Evolutionary conservation across 2,888 invertebrate species (phyloP), one percentile per base, ranked within the genome.

Genomic region (Watsonalla binaria): DNA sequence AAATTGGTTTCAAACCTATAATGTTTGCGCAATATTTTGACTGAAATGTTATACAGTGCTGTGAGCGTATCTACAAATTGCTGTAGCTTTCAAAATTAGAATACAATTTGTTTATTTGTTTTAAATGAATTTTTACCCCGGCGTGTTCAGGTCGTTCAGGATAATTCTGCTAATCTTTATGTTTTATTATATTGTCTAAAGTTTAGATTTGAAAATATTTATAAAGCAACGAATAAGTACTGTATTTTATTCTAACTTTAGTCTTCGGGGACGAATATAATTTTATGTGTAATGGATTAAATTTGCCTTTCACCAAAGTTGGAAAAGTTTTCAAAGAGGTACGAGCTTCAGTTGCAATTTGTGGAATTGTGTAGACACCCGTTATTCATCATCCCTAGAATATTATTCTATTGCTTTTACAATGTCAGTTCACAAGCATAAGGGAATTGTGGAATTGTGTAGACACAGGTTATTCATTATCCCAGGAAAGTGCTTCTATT

Each of bases 221-320:
- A 56, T 64, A 56, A 54, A 47, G 14, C 24, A 11, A 34, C 0
- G 5, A 6, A 11, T 46, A 37, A 6, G 39, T 6, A 11, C n/a
- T 24, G 42, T 47, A 39, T n/a, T 39, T n/a, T 24, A 47, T 47
- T 47, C 42, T 52, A 62, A 53, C 51, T 62, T 46, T 15, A 46
- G 50, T 54, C 55, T 50, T 48, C 53, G 15, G 59, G 52, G 55
- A 61, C 58, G 50, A 58, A 53, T 58, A 65, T 55, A 52, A 58
- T 55, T 58, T 54, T 39, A 39, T 45, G 11, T 48, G 39, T 51
- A 62, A 53, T 47, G 51, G 47, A 51, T 62, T 55, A 58, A 58
- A 62, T 58, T 58, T 54, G 47, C 47, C 37, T 62, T 49, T 51
- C 45, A 47, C 37, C 49, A 51, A 61, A 54, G 51, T 64, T 52